Conservation (phyloP, 1,140 invertebrate genomes). For the Solenopsis invicta region DNA sequence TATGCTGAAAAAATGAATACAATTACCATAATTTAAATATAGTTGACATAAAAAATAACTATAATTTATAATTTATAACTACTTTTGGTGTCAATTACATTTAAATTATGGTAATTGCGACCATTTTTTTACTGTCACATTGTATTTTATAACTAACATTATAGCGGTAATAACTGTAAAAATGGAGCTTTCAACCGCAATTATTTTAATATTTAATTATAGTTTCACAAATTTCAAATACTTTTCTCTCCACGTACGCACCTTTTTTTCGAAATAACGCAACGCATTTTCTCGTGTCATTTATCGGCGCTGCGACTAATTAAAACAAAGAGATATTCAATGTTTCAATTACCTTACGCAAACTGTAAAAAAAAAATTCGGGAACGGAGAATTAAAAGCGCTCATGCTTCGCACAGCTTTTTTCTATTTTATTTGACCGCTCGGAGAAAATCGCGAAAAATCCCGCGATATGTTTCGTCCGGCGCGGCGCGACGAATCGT, state of each 20-base stretch:
- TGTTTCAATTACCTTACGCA: conserved; percentile 2
- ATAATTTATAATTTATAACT: too few relatives aligned
- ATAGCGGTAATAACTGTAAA: too few relatives aligned
- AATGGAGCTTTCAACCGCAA: too few relatives aligned
- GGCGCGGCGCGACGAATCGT: not conserved
- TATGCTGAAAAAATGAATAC: too few relatives aligned
- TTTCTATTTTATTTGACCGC: not conserved
- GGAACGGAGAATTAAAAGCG: conserved; percentile 2
- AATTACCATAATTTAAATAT: too few relatives aligned
- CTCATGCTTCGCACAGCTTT: not conserved
- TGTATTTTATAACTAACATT: too few relatives aligned
- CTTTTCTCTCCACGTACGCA: not conserved
- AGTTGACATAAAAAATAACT: too few relatives aligned
- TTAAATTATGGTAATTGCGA: too few relatives aligned
- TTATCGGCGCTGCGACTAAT: not conserved
- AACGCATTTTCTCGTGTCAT: not conserved
- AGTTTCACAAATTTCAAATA: not conserved
- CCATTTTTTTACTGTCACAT: too few relatives aligned
- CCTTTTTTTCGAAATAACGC: not conserved
- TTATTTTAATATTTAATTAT: too few relatives aligned
- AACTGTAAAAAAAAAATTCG: not conserved
- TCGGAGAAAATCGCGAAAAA: conserved; percentile 40
- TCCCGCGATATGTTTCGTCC: not conserved
- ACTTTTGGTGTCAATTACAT: too few relatives aligned
- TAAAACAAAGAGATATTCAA: conserved; percentile 13